Evolutionary conservation across 2,113 vertebrate genomes (phyloP).

Genomic region (Lagenorhynchus albirostris): DNA sequence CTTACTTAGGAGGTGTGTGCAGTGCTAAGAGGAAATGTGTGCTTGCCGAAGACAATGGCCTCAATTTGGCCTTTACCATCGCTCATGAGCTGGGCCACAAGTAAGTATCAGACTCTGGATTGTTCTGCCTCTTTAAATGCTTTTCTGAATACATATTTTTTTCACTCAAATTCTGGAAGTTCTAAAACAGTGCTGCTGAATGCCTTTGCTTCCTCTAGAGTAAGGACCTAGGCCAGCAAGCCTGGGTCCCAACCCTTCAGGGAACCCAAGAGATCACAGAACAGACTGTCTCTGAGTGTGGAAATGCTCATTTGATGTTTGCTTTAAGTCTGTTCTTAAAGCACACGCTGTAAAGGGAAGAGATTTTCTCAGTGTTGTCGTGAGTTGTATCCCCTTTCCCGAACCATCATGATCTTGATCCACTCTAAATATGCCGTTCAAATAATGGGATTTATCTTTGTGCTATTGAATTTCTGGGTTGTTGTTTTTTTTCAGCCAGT

Average conservation of each 20-base stretch:
- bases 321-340: background rate
- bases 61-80: slow-evolving; percentile 98
- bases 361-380: background rate
- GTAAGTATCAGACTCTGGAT: slow-evolving; percentile 82
- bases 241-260: background rate
- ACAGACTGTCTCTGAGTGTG: background rate
- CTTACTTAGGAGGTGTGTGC: slow-evolving; percentile 96
- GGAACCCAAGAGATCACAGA: background rate
- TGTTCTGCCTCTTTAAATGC: background rate
- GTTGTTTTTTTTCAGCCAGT: background rate
- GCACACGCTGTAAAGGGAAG: background rate
- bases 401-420: background rate
- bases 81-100: slow-evolving; percentile 99
- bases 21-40: slow-evolving; percentile 96
- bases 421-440: background rate
- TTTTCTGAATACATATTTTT: too few species aligned
- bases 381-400: background rate
- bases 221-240: background rate
- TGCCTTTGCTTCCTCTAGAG: background rate
- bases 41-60: slow-evolving; percentile 96
- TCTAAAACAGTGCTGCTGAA: background rate
- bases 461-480: background rate
- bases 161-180: background rate
- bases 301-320: background rate
- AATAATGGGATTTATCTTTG: background rate